These are phyloP conservation scores for Melanotaenia parkinsoni DNA, from an alignment of 2,797 vertebrate species.

Conservation along the genomic window DNA sequence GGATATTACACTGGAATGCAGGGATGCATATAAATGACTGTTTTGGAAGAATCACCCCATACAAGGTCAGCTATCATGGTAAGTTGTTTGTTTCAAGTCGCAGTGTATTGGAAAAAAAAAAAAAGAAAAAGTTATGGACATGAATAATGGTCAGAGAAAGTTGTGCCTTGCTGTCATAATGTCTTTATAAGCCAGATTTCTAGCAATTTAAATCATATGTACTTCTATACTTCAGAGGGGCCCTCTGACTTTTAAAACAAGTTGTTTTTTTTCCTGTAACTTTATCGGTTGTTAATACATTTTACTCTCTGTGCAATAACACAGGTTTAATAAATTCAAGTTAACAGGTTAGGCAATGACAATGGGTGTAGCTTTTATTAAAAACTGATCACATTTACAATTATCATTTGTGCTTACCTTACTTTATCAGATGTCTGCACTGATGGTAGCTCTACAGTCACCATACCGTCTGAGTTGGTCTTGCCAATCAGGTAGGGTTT, in stretches of 20 bases:
- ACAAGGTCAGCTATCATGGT: constrained; percentile 44
- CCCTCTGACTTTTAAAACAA: not conserved
- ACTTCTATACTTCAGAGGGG: not conserved
- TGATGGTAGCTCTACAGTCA: constrained; percentile 92
- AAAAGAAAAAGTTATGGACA: not conserved
- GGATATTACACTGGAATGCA: constrained; percentile 55
- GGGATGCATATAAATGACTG: constrained; percentile 54
- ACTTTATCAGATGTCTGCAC: constrained; percentile 94
- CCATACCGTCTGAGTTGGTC: constrained; percentile 95
- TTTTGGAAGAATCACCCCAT: constrained; percentile 44
- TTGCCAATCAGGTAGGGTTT: constrained; percentile 95
- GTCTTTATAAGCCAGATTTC: constrained; percentile 17
- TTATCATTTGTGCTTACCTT: constrained; percentile 76
- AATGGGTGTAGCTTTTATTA: not conserved
- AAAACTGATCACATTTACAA: not conserved
- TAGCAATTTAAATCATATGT: constrained; percentile 18
- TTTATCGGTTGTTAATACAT: not conserved
- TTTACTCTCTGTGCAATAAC: not conserved
- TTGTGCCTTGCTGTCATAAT: not conserved
- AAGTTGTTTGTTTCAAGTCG: constrained; percentile 49
- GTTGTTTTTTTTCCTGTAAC: not conserved
- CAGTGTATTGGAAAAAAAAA: constrained; percentile 14
- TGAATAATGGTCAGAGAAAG: not conserved
- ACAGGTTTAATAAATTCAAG: not conserved
- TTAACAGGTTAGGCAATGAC: not conserved